Base-by-base conservation (phyloP, 92 coral and sea anemone species). In the Porites cylindrica region DNA sequence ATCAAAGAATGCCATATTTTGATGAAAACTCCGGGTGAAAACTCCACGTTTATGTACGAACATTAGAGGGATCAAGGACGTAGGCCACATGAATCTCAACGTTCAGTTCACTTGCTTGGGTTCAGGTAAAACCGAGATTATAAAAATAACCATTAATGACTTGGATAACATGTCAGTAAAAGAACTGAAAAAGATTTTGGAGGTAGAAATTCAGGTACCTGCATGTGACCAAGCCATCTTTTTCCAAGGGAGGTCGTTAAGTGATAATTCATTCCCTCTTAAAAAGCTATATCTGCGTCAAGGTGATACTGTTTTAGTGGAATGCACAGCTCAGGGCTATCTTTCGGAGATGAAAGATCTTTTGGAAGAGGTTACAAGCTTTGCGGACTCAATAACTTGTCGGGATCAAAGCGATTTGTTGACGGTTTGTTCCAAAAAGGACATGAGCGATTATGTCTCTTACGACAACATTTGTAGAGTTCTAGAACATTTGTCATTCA, bases 231-330 rank as follows among this genome's bases (percentile, higher is more conserved):
- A 95, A 73, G 62, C 18, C 10, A 76, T 95, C 23, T 90, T 16
- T 17, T 93, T 82, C 76, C 78, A 87, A 50, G 96, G 86, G 20
- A 72, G 78, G 9, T 77, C n/a, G 2, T 23, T 93, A 19, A 83
- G 56, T 23, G 88, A 91, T 70, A 84, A 91, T 82, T 75, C 70
- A 4, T 76, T 88, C 66, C 81, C 77, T 21, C 90, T 95, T 2
- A 79, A 80, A 61, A 80, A 86, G 32, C 85, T 95, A 50, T 95
- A 95, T 64, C 83, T 95, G 9, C 92, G 98, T 60, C 86, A 93
- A 70, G 94, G 90, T 24, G 98, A 95, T 69, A 64, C 71, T 6
- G 13, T 93, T 6, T 61, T 66, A 29, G 85, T 95, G 62, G 79
- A 83, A 21, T 95, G 82, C 75, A 53, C 66, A 21, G 78, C 88